phyloP scores from a whole-genome alignment of 2,113 vertebrate species.

The Percina caprodes region DNA sequence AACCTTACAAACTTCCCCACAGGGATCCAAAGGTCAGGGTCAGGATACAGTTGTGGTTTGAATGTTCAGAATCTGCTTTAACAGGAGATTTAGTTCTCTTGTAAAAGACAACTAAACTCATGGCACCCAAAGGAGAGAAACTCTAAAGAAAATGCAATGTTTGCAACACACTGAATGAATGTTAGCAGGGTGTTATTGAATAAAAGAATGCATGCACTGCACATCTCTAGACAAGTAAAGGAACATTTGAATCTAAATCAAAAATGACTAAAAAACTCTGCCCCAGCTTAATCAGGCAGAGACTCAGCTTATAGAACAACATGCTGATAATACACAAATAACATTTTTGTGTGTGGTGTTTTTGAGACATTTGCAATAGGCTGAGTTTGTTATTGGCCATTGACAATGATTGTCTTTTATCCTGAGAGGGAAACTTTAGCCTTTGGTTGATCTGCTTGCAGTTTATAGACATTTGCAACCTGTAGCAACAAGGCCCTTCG shows the following conservation, averaged over 20 bases:
- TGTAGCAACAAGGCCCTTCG: not conserved
- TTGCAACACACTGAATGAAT: not conserved
- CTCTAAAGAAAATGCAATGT: not conserved
- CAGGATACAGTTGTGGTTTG: not conserved
- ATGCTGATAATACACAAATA: not conserved
- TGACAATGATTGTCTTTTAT: too few relatives aligned
- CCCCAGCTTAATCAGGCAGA: conserved; percentile 8
- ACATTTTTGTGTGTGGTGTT: too few relatives aligned
- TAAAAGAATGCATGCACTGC: not conserved
- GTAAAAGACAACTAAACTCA: not conserved
- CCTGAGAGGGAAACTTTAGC: too few relatives aligned
- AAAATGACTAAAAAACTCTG: not conserved
- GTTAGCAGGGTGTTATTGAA: not conserved
- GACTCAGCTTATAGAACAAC: conserved; percentile 7
- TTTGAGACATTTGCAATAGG: too few relatives aligned
- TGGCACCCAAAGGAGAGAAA: not conserved
- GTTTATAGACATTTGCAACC: not conserved
- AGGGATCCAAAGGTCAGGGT: not conserved
- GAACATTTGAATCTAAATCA: not conserved
- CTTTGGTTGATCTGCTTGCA: not conserved
- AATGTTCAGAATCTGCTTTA: not conserved
- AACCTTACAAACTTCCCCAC: not conserved
- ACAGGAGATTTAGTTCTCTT: not conserved
- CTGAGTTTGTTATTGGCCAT: too few relatives aligned
- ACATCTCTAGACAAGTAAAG: conserved; percentile 2